Conservation (phyloP, 2,797 vertebrate species). For the Pipistrellus pygmaeus region DNA sequence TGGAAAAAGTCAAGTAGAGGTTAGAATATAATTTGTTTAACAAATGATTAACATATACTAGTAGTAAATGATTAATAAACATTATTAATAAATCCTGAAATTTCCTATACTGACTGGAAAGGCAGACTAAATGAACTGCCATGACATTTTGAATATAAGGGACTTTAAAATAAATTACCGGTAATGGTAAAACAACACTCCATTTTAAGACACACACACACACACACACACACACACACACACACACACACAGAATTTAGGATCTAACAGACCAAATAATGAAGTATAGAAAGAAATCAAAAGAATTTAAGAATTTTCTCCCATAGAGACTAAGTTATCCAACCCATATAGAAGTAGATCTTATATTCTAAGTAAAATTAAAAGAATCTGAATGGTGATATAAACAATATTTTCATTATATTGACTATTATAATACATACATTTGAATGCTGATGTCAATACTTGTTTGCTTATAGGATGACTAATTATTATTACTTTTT, state of each 20-base stretch:
- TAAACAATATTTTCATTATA: background rate
- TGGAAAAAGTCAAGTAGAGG: background rate
- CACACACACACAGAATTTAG: background rate
- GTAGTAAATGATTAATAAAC: background rate
- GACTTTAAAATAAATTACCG: background rate
- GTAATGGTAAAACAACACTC: background rate
- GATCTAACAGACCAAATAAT: background rate
- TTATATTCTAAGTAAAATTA: background rate
- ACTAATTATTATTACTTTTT: background rate
- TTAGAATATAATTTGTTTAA: slow-evolving; percentile 1
- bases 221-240: background rate
- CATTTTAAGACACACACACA: background rate
- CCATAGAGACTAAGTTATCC: background rate
- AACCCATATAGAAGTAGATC: background rate
- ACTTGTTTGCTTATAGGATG: background rate
- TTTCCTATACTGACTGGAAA: background rate
- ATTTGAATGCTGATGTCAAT: background rate
- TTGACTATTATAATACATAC: background rate
- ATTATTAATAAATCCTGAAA: background rate
- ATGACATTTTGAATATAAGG: background rate
- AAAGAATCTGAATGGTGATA: background rate
- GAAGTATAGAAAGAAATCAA: background rate
- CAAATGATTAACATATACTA: background rate
- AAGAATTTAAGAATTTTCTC: background rate
- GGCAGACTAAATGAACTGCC: background rate